Evolutionary conservation across 2,888 invertebrate species (phyloP).

Genomic region (Troglohyphantes excavatus): DNA sequence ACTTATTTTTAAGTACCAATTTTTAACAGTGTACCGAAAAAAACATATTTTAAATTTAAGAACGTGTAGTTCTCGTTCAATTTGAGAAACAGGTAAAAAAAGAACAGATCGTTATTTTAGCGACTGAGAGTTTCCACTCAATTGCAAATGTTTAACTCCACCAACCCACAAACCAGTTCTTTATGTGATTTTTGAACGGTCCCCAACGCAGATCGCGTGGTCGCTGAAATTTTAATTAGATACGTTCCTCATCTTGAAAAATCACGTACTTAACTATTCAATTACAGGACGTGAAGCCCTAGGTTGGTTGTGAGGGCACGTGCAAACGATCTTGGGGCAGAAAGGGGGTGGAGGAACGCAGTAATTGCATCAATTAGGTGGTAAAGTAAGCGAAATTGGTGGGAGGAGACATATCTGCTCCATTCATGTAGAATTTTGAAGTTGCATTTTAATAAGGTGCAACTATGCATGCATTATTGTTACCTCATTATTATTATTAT

Average conservation of each 20-base stretch:
- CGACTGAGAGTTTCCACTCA: no score
- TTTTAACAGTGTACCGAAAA: no score
- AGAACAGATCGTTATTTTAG: no score
- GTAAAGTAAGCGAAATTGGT: conserved; percentile 7
- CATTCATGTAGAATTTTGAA: neutral
- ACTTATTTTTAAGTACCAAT: no score
- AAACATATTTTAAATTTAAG: no score
- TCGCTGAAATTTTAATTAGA: conserved; percentile 48
- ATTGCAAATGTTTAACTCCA: no score
- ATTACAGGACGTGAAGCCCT: neutral
- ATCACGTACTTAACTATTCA: conserved; percentile 21
- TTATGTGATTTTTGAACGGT: neutral
- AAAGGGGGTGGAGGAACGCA: neutral
- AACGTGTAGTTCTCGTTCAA: no score
- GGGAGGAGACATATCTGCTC: neutral
- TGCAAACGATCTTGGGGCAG: neutral
- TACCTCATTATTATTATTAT: no score
- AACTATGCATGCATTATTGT: no score
- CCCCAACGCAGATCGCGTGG: neutral
- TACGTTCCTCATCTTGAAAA: conserved; percentile 22
- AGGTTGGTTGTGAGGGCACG: neutral
- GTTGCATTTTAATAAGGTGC: conserved; percentile 8
- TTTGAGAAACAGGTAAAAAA: no score
- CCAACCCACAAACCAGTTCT: neutral
- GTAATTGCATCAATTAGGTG: conserved; percentile 42